Evolutionary conservation across 1,140 invertebrate species (phyloP), one percentile per base, ranked within the genome.

Genomic region (Drosophila mauritiana): DNA sequence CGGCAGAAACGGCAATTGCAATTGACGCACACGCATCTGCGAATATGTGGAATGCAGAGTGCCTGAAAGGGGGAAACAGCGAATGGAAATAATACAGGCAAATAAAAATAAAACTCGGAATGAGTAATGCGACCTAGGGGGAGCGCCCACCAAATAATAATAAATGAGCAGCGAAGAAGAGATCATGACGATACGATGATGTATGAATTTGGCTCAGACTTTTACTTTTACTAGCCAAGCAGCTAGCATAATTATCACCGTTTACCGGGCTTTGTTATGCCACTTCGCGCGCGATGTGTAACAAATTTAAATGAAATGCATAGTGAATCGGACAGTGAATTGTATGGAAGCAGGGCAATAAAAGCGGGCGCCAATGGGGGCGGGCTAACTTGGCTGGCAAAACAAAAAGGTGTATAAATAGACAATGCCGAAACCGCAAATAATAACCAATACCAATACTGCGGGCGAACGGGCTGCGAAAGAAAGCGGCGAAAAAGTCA

Each of bases 401-500:
- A 69, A 69, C 46, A 54, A 39, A 39, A 39, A 39, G 49, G 40
- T 58, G 48, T 79, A 88, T 82, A 82, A 83, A 88, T 83, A 83
- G 80, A 78, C 62, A 86, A 59, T 68, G 69, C 63, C 75, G 48
- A 68, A 83, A 80, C 78, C 78, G 78, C 79, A 81, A 65, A 61
- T 52, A 61, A 74, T 20, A 59, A 25, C 49, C 40, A 37, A 46
- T 52, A 25, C 49, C 40, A 37, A 46, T 52, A 40, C 42, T 52
- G 52, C 55, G 59, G 59, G 31, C 37, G 48, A 51, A 51, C 7
- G 72, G 40, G 57, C 55, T 68, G 61, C 31, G 55, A 82, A 79
- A 73, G 83, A 86, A 86, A 88, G 83, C 83, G 63, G 80, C 78
- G 55, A 78, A 83, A 70, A 72, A 69, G 65, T 57, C 79, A 83